Evolutionary conservation across 2,888 invertebrate species (phyloP), one percentile per base, ranked within the genome.

Genomic region (Trachelus tabidus): DNA sequence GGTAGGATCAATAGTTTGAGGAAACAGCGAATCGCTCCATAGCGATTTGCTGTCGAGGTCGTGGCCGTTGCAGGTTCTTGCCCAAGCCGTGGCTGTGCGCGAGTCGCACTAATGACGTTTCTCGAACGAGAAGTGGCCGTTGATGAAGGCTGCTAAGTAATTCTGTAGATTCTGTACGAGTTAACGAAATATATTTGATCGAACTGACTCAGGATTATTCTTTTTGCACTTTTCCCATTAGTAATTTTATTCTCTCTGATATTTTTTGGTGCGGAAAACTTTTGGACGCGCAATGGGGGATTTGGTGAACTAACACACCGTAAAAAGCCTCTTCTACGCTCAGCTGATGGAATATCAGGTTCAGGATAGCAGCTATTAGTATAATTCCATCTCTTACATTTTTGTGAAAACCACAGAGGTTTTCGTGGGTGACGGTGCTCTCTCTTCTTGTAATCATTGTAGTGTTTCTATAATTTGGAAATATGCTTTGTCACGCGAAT

Each of bases 401-500:
- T 56, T 56, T 56, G 6, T 56, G 9, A 56, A 23, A 56, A 23
- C 23, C 56, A 23, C 56, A 56, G 15, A 40, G 56, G 23, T 9
- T 56, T 23, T 23, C 23, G 23, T 23, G 56, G 9, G 9, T 23
- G 23, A 56, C 23, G 9, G 6, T 9, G 56, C 56, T 56, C 56
- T 23, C 2, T 15, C 23, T 56, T 56, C 56, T 56, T 56, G 23
- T 56, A 56, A 56, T 56, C 2, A 74, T 31, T 73, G 69, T 30
- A 30, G 68, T 69, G 37, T 15, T 77, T 37, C 35, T 69, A 11
- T 12, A 34, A 73, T 75, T 33, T 30, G 37, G 68, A 12, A 79
- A 75, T 81, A 56, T 79, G 81, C 81, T 73, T 76, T 77, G 80
- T 81, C 79, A 81, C 76, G 75, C 80, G 77, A 75, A 75, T 75